Evolutionary conservation across 1,140 invertebrate genomes (phyloP), one percentile per base, ranked within the genome.

Genomic region (Ylistrum balloti): DNA sequence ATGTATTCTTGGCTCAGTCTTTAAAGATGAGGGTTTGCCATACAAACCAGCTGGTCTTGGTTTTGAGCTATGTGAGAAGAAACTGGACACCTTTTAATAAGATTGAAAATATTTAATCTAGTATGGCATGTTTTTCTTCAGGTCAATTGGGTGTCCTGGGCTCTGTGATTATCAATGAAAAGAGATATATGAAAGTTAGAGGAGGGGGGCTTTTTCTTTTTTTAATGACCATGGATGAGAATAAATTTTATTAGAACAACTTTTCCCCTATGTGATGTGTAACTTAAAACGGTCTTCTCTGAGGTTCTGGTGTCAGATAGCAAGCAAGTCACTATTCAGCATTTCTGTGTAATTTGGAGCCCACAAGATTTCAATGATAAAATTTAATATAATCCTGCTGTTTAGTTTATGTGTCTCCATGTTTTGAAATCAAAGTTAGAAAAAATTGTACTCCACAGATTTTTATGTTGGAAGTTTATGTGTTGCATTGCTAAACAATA

Each of bases 211-310:
- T 22, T 28, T 74, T 28, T 74, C 56, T 74, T n/a, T 74, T 28
- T 74, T 45, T 74, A 74, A 74, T 74, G 56, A 74, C 56, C 22
- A 74, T 74, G 56, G 56, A 74, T 5, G n/a, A 74, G 28, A 74
- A 74, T 74, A 74, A 74, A 74, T 74, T 74, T 74, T 74, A 74
- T 74, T 74, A 74, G 28, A 74, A 74, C 56, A 74, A 74, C 56
- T 74, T 74, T 74, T 17, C 22, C 56, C 17, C 22, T n/a, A 74
- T 74, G n/a, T 74, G 28, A 74, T 28, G 56, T 74, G 56, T 74
- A 74, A 74, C 28, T 28, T 74, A 74, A 74, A 74, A 74, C 56
- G 22, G 56, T 74, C 56, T 74, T 20, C 17, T 17, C 22, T 5
- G 17, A 74, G 56, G 56, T 28, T 74, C 22, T 74, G 56, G 56